Evolutionary conservation across 2,888 invertebrate species (phyloP).

Genomic region (Leptothorax acervorum): DNA sequence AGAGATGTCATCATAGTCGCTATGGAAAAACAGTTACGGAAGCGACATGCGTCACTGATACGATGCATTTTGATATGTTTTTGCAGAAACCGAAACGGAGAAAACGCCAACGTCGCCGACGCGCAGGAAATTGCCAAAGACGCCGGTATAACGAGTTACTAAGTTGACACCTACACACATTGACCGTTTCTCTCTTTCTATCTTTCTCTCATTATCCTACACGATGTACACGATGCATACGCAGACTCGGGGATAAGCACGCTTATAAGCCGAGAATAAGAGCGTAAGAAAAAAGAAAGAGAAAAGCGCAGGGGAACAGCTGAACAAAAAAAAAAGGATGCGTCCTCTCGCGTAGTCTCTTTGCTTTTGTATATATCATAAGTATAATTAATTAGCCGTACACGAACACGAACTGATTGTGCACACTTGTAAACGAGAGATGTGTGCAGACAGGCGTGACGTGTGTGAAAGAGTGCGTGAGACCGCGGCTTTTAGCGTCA

Average conservation of each 20-base stretch:
- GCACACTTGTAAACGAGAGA: slow-evolving; percentile 23
- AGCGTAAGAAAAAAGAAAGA: slow-evolving; percentile 50
- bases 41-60: not conserved
- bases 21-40: not conserved
- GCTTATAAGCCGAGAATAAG: slow-evolving; percentile 65
- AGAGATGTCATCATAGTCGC: not conserved
- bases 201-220: slow-evolving; percentile 79
- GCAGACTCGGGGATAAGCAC: slow-evolving; percentile 68
- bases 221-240: slow-evolving; percentile 72
- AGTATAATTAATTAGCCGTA: slow-evolving; percentile 14
- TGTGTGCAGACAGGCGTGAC: slow-evolving; percentile 29
- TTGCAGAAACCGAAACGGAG: slow-evolving; percentile 93
- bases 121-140: slow-evolving; percentile 97
- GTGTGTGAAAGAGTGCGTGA: slow-evolving; percentile 16
- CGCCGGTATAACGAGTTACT: slow-evolving; percentile 94
- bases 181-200: slow-evolving; percentile 87
- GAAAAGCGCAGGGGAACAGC: slow-evolving; percentile 18
- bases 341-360: slow-evolving; percentile 33
- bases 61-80: slow-evolving; percentile 75
- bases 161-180: slow-evolving; percentile 88
- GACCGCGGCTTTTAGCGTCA: slow-evolving; percentile 30
- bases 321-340: not conserved
- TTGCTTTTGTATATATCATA: slow-evolving; percentile 43
- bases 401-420: slow-evolving; percentile 7
- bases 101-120: slow-evolving; percentile 96